Evolutionary conservation across 2,888 invertebrate genomes (phyloP), one percentile per base, ranked within the genome.

Genomic region (Colostygia pectinataria): DNA sequence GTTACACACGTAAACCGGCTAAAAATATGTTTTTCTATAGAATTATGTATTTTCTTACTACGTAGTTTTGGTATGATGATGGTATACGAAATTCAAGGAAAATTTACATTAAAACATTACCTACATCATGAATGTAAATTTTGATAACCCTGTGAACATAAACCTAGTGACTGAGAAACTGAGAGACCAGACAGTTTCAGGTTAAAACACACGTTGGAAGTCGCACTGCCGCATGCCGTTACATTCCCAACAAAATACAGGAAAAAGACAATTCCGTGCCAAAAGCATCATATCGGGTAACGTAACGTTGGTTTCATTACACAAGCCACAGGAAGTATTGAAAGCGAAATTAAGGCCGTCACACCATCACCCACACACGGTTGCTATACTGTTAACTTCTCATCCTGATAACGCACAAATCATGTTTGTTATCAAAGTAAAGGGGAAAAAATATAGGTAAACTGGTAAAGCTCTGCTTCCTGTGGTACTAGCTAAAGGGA

Each of bases 1-100:
- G n/a, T n/a, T 28, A 46, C 47, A 40, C 50, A 32, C 28, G 18
- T 42, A 39, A 40, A n/a, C n/a, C n/a, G n/a, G n/a, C n/a, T n/a
- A n/a, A n/a, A n/a, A n/a, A n/a, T n/a, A n/a, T n/a, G 13, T 13
- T 29, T 34, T 14, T 27, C 25, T 6, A 25, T 10, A 27, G 24
- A 34, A 36, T 10, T 24, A 10, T 20, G 5, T 20, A 20, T 20
- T 20, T 20, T 6, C 20, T 1, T 20, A n/a, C n/a, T n/a, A n/a
- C n/a, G n/a, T n/a, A n/a, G n/a, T n/a, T n/a, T n/a, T n/a, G n/a
- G n/a, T n/a, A n/a, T n/a, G n/a, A n/a, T n/a, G n/a, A n/a, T n/a
- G n/a, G n/a, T n/a, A n/a, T n/a, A 8, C 24, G 9, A 18, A 15
- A 27, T 4, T 12, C 8, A 28, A 9, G 12, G 23, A n/a, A 23